A percentile compares a stretch with the other conserved stretches of the same genome.
These are phyloP conservation scores for Pyrgilauda ruficollis DNA, from an alignment of 2,113 vertebrate genomes.

Conservation along the genomic window DNA sequence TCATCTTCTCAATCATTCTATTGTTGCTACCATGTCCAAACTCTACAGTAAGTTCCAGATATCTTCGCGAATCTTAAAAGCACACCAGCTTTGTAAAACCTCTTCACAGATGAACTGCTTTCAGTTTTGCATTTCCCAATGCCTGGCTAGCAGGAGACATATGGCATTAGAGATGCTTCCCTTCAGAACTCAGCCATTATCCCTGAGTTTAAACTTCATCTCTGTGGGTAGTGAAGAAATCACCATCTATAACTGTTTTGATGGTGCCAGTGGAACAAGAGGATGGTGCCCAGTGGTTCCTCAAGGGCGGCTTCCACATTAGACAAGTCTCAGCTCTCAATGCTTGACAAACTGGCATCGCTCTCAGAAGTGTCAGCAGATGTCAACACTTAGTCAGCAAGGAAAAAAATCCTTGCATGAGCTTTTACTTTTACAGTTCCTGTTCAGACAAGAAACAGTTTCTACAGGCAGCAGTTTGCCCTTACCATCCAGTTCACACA, in stretches of 20 bases:
- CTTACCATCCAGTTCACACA: accelerated
- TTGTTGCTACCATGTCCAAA: background rate
- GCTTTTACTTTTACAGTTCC: background rate
- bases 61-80: background rate
- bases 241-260: background rate
- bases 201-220: background rate
- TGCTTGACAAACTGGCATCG: background rate
- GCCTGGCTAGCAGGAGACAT: background rate
- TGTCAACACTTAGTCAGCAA: background rate
- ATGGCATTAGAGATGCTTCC: background rate
- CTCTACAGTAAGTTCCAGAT: background rate
- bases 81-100: background rate
- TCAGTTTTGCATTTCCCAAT: background rate
- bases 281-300: background rate
- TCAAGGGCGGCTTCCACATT: background rate
- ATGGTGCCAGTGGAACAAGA: background rate
- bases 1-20: background rate
- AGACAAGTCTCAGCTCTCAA: background rate
- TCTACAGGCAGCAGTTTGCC: background rate
- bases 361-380: background rate
- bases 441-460: background rate
- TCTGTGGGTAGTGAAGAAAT: background rate
- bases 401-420: background rate
- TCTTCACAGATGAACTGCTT: background rate
- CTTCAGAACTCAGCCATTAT: background rate